phyloP scores from a whole-genome alignment of 2,113 vertebrate genomes.

The Phyllostomus hastatus region DNA sequence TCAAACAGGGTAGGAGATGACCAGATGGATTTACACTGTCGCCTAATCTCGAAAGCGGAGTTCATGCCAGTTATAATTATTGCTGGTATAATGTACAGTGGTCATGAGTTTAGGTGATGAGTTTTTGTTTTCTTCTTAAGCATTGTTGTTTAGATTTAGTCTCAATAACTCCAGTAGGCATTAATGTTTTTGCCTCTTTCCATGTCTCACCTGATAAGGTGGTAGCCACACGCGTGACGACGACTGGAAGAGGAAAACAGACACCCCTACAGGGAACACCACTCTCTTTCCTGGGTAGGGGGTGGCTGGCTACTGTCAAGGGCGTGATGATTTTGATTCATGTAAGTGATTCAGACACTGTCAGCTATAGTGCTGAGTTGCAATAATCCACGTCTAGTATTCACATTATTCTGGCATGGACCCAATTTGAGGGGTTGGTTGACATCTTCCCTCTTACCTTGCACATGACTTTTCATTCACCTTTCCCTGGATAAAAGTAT shows the following conservation, averaged over 20 bases:
- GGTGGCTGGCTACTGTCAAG: conserved; percentile 39
- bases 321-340: conserved; percentile 40
- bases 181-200: neutral
- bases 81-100: neutral
- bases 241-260: neutral
- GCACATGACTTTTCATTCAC: neutral
- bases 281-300: neutral
- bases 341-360: neutral
- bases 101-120: neutral
- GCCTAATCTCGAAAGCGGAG: neutral
- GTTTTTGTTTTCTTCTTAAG: neutral
- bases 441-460: neutral
- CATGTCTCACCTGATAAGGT: conserved; percentile 8
- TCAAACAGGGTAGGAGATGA: neutral
- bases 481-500: neutral
- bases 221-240: neutral
- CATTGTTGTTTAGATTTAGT: neutral
- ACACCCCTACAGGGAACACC: neutral
- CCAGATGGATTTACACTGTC: neutral
- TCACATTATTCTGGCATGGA: neutral
- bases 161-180: neutral
- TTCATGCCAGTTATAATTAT: neutral
- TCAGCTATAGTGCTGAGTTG: neutral
- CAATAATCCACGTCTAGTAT: neutral
- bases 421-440: neutral